Evolutionary conservation across 2,888 invertebrate genomes (phyloP), one percentile per base, ranked within the genome.

Genomic region (Drosophila buzzatii): DNA sequence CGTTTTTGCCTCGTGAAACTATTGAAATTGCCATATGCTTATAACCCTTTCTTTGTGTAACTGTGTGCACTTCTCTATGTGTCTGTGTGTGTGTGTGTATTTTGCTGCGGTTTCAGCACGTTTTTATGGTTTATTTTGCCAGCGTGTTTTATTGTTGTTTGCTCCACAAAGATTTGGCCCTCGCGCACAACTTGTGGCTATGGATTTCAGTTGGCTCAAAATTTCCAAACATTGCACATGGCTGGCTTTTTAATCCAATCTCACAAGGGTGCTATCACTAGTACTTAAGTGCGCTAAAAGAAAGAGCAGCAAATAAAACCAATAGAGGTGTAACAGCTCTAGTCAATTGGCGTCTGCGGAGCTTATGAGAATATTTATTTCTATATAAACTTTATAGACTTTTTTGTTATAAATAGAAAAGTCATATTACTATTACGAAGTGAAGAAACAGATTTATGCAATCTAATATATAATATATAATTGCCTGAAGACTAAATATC

Each of bases 1-100:
- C 75, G 86, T 80, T 84, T 85, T 88, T 75, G 63, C 56, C 65
- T 61, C 72, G 82, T 45, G 27, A 57, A 72, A 73, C 56, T 68
- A 68, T 73, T 79, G 71, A 85, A 82, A 76, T 85, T 82, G 85
- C 79, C 83, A 82, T 82, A 87, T 82, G 82, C 57, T 86, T 86
- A 86, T 73, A 68, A 37, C 59, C 62, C 61, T 64, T 52, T 57
- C 37, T 45, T n/a, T 56, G 20, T 44, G 53, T 20, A 31, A 58
- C 39, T 60, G 23, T 39, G 10, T n/a, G 20, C 8, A 7, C 27
- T 3, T 20, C 14, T 7, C 7, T 45, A 7, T 52, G 10, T 6
- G 3, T 53, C 16, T 45, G 3, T 20, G 20, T 9, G 7, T 60
- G 18, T 42, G 16, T 49, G 3, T 57, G 44, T 63, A 47, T 68